Evolutionary conservation across 2,113 vertebrate genomes (phyloP).

Genomic region (Paradisaea rubra): DNA sequence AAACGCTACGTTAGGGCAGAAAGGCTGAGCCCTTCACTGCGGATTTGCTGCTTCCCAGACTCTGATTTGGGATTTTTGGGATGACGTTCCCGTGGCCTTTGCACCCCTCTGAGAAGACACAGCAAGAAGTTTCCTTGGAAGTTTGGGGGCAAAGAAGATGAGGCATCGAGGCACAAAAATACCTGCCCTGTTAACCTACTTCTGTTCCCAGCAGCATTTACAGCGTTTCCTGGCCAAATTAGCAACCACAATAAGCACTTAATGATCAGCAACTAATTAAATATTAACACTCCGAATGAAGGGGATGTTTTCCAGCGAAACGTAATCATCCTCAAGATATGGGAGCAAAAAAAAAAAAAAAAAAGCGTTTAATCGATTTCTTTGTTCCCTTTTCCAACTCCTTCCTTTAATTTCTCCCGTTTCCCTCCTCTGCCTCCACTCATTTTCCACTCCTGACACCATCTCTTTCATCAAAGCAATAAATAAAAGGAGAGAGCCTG

Average conservation of each 20-base stretch:
- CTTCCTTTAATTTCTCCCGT: neutral
- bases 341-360: neutral
- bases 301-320: neutral
- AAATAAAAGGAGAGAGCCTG: neutral
- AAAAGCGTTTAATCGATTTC: neutral
- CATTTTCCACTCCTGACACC: neutral
- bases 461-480: neutral
- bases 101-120: neutral
- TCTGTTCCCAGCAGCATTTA: neutral
- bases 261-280: neutral
- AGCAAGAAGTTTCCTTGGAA: neutral
- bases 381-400: conserved; percentile 19
- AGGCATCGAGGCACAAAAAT: neutral
- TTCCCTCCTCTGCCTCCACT: conserved; percentile 22
- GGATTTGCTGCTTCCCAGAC: neutral
- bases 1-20: neutral
- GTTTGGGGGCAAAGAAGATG: neutral
- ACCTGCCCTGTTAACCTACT: conserved; percentile 29
- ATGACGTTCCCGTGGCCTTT: neutral
- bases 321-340: neutral
- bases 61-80: neutral
- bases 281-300: neutral
- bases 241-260: neutral
- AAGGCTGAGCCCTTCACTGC: neutral
- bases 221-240: neutral